Base-by-base conservation (phyloP, 2,113 vertebrate genomes). In the Lycocorax pyrrhopterus region DNA sequence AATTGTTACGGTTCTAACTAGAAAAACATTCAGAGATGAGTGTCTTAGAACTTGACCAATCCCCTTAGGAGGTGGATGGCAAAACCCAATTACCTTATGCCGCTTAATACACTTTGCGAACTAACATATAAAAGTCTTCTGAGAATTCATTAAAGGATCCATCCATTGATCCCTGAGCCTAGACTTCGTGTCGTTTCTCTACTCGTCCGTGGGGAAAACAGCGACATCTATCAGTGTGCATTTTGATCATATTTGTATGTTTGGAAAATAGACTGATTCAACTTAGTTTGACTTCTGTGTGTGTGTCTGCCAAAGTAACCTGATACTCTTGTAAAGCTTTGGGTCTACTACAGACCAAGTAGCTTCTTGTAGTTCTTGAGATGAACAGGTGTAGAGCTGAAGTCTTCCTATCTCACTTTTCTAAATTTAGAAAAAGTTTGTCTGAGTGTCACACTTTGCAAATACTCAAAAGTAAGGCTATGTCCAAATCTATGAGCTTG, bases 271-370 rank as follows among this genome's bases (percentile, higher is more conserved):
- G 55, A 58, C 68, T 19, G 18, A 16, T 86, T 87, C 11, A 14
- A 7, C 16, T 55, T 30, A 33, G 17, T 84, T 56, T 58, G 55
- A 35, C 25, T 77, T 49, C 1, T 21, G 18, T 74, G 27, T 26
- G 20, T 39, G 21, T 46, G 41, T 32, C 29, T 44, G 56, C 59
- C 35, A 9, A 20, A 52, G 43, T 30, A 66, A 51, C 37, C 17
- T 26, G 51, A 46, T 44, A 2, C 4, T 64, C 1, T 3, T n/a
- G 21, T 4, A 46, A 52, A 46, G 43, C 51, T 80, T 69, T 75
- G 15, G 16, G 56, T 74, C 53, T 78, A 0, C 43, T 56, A 17
- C 32, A 35, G 27, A 62, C 43, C 0, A 1, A 26, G 37, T 7
- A 23, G 37, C 13, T 76, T 83, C 60, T 56, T 60, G 25, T 52